Conservation (phyloP, 2,113 vertebrate genomes). For the Paradisaea rubra region DNA sequence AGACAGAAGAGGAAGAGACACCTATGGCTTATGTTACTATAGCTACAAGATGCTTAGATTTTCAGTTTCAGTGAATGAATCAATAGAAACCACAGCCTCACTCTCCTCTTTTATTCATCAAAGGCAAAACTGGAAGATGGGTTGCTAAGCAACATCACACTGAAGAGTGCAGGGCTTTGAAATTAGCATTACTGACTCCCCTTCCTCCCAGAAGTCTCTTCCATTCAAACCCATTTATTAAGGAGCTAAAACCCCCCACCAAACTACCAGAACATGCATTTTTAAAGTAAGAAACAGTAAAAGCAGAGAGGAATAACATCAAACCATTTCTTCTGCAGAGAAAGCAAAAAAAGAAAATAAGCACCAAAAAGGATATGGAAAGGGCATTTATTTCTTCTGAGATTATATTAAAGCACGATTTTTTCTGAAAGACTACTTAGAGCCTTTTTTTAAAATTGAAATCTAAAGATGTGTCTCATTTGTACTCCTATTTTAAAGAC, state of each 20-base stretch:
- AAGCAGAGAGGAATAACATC: not conserved
- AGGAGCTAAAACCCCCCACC: not conserved
- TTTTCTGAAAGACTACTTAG: not conserved
- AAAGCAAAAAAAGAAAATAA: not conserved
- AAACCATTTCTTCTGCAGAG: not conserved
- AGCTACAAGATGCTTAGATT: conserved; percentile 59
- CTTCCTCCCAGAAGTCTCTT: conserved; percentile 41
- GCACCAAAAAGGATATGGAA: not conserved
- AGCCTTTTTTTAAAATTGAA: not conserved
- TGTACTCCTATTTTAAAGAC: not conserved
- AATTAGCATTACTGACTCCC: conserved; percentile 70
- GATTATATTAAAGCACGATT: not conserved
- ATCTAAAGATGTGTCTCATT: not conserved
- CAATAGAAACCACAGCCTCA: conserved; percentile 61
- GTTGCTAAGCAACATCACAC: conserved; percentile 77
- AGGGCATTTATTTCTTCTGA: not conserved
- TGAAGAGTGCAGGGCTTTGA: conserved; percentile 68
- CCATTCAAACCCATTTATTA: conserved; percentile 58
- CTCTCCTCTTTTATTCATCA: conserved; percentile 57
- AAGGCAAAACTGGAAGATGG: conserved; percentile 64
- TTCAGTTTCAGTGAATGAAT: conserved; percentile 64
- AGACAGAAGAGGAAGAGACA: not conserved
- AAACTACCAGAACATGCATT: not conserved
- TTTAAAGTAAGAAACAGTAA: conserved; percentile 26
- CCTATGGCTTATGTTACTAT: conserved; percentile 53